Base-by-base conservation (phyloP, 2,797 vertebrate species). In the Botia almorhae region DNA sequence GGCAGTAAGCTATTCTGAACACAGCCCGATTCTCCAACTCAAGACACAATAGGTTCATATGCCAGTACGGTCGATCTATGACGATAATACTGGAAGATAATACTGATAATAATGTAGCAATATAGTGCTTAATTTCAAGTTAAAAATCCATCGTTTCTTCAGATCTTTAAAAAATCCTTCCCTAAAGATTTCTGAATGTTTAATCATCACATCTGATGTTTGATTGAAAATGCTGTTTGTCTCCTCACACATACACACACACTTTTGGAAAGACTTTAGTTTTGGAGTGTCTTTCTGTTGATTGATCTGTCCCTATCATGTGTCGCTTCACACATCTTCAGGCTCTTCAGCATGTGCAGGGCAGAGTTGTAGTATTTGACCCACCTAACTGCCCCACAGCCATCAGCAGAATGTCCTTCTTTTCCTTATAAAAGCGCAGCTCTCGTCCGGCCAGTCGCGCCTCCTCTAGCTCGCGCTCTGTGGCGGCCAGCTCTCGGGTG, bases 371-470 rank as follows among this genome's bases (percentile, higher is more conserved):
- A 0, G 90, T 87, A 89, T 94, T 94, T 74, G 92, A 93, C 1
- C 91, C 95, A 85, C 84, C 97, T 91, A 43, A 96, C 91, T 23
- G 97, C 90, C 94, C 94, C 86, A 95, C 91, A 0, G 94, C 94
- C 55, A 94, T 80, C 89, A 95, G 93, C 81, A 95, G 90, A 91
- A 95, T 95, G 91, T 95, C 94, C 83, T 95, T 95, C 92, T 94
- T 95, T 91, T 95, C 94, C 86, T 95, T 95, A 85, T 98, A 96
- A 92, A 98, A 99, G 1, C 98, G 94, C 46, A 99, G 94, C 92
- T 99, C 98, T 85, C 97, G 93, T 39, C 98, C 98, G 0, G 97
- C 97, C 89, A 99, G 93, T 69, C 98, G 92, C 7, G 98, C 96
- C 4, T 97, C 96, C 8, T 99, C 97, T 90, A 99, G 92, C 84